Conservation (phyloP, 30 jellyfish, hydroid and myxozoan species). For the Pelagia noctiluca region DNA sequence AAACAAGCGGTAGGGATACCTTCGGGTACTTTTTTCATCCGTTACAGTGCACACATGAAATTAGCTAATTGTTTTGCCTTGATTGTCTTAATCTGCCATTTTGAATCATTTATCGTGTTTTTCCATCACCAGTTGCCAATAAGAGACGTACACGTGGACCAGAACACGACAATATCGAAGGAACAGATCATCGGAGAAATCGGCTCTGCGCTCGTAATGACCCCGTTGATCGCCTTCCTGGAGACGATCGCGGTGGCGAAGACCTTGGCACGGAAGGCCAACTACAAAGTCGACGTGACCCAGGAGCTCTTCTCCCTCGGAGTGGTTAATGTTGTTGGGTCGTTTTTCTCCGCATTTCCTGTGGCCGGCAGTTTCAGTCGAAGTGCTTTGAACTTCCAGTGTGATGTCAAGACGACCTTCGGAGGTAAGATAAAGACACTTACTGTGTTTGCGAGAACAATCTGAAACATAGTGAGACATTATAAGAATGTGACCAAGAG, state of each 20-base stretch:
- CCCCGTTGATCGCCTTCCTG: slow-evolving; percentile 73
- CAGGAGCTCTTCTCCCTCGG: slow-evolving; percentile 82
- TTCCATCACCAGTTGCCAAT: slow-evolving; percentile 42
- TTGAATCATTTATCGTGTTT: not conserved
- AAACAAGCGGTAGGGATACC: too few relatives aligned
- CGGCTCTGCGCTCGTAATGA: slow-evolving; percentile 60
- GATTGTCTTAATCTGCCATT: not conserved
- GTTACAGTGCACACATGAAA: too few relatives aligned
- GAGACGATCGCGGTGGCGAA: slow-evolving; percentile 84
- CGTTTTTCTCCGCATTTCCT: slow-evolving; percentile 79
- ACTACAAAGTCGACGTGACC: slow-evolving; percentile 69
- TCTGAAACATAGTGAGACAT: too few relatives aligned
- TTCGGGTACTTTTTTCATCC: too few relatives aligned
- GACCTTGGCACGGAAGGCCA: slow-evolving; percentile 60
- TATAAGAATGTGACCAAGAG: too few relatives aligned
- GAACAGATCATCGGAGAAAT: slow-evolving; percentile 28
- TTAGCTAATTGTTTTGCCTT: not conserved
- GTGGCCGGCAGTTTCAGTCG: slow-evolving; percentile 84
- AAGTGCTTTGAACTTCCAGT: slow-evolving; percentile 77
- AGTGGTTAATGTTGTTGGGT: slow-evolving; percentile 67
- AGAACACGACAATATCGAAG: slow-evolving; percentile 45
- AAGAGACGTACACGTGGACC: slow-evolving; percentile 1
- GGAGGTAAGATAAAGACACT: slow-evolving; percentile 45
- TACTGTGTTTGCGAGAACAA: not conserved
- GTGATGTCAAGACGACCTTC: slow-evolving; percentile 71